Evolutionary conservation across 2,888 invertebrate genomes (phyloP), one percentile per base, ranked within the genome.

Genomic region (Synergus umbraculus): DNA sequence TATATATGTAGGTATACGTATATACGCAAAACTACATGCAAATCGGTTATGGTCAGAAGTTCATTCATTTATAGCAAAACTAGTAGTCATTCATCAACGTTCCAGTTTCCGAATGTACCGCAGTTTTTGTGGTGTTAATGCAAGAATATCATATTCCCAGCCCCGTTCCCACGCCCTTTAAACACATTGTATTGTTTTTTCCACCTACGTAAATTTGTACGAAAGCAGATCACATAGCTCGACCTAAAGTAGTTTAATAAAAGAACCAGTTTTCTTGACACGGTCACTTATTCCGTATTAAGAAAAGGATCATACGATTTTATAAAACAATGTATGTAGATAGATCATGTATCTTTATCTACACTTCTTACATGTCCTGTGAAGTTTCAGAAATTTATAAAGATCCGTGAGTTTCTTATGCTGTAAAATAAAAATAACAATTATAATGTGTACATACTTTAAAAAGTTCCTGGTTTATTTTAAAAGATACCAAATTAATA

Each of bases 231-330:
- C 49, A 54, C 37, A 22, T 73, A 54, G 73, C 46, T 69, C 46
- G 69, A 69, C 49, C 69, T 49, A 69, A 49, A 69, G 49, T 46
- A 49, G 69, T 69, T 60, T 73, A 73, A 73, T 29, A 73, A 67
- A 73, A 46, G 54, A 46, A 37, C 69, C 54, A n/a, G 49, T 73
- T 54, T 73, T 73, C 73, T 73, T 73, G 73, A 73, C 73, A 73
- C 73, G 73, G 73, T 54, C 73, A 73, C 73, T 73, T 73, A 54
- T 73, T 73, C 73, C 73, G 49, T 54, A 54, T 73, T 73, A 10
- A 54, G 73, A 73, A 73, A 41, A 54, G 54, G 54, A 54, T 73
- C 73, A 49, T 54, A 73, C 54, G 54, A 73, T 54, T 73, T 73
- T 73, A 73, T 37, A 73, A 73, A 73, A 73, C 73, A 73, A 73